Evolutionary conservation across 2,797 vertebrate genomes (phyloP), one percentile per base, ranked within the genome.

Genomic region (Phylloscopus collybita): DNA sequence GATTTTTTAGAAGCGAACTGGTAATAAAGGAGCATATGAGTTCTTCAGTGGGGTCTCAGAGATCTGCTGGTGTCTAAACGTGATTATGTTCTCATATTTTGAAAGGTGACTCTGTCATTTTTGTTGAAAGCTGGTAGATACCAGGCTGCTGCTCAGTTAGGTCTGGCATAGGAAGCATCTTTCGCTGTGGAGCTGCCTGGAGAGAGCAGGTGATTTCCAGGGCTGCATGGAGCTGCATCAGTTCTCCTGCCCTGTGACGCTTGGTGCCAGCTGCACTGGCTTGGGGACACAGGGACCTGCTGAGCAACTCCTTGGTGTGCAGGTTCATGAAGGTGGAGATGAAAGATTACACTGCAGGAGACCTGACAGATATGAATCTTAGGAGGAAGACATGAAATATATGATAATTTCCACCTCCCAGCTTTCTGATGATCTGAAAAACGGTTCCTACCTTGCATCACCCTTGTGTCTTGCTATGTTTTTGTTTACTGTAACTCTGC

Each of bases 401-500:
- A 47, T 47, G 34, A 34, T 57, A 5, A 73, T 86, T 90, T 84
- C 44, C 19, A 54, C 7, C 14, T 30, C 26, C 4, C 25, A 51
- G 64, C 51, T 93, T 92, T 89, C 71, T 92, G 32, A 29, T 78
- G 54, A 57, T 45, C 73, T 87, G 83, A 57, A 70, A 93, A 94
- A 45, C 38, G 82, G 71, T 62, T 57, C 30, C 38, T 86, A 17
- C 13, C 9, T 79, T 74, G 34, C 20, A 54, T 74, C 57, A 78
- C 42, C 21, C 26, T 90, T 84, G 9, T 54, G 21, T 38, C 40
- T 54, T 89, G 25, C 34, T 76, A 6, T 50, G 40, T 38, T 75
- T 84, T 49, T 79, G 11, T 65, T 72, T 49, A 86, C 27, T 67
- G 9, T 61, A 79, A 75, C 32, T 86, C 27, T 80, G 30, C 15